A percentile compares a stretch with the other conserved stretches of the same genome.
These are phyloP conservation scores for Lophius americanus DNA, from an alignment of 2,797 vertebrate species.

Conservation along the genomic window DNA sequence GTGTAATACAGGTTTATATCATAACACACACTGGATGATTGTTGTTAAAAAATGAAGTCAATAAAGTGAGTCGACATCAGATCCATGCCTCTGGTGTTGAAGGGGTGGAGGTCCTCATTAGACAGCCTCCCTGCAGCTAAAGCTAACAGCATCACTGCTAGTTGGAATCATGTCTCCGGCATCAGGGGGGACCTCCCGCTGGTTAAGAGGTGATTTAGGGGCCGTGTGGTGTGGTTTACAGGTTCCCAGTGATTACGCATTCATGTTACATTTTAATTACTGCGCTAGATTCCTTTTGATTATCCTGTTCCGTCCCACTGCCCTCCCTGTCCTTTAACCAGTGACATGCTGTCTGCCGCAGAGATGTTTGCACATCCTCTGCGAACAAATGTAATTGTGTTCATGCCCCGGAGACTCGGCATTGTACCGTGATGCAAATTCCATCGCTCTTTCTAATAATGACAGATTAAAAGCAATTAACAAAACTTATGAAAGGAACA, in stretches of 20 bases:
- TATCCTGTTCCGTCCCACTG: slow-evolving; percentile 64
- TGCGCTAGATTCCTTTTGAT: slow-evolving; percentile 68
- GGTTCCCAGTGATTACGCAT: slow-evolving; percentile 62
- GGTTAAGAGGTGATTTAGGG: slow-evolving; percentile 58
- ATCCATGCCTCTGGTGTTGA: slow-evolving; percentile 19
- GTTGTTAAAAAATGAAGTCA: not conserved
- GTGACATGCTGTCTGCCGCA: slow-evolving; percentile 68
- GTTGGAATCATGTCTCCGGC: slow-evolving; percentile 29
- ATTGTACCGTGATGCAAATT: slow-evolving; percentile 73
- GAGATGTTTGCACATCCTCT: slow-evolving; percentile 69
- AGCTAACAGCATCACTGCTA: slow-evolving; percentile 29
- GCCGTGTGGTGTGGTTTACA: slow-evolving; percentile 21
- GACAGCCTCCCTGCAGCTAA: slow-evolving; percentile 40
- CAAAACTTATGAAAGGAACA: slow-evolving; percentile 48
- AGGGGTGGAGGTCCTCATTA: slow-evolving; percentile 46
- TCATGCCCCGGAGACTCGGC: slow-evolving; percentile 61
- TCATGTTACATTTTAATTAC: slow-evolving; percentile 80
- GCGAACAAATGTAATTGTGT: slow-evolving; percentile 74
- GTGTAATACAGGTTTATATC: too few relatives aligned
- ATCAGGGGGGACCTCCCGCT: slow-evolving; percentile 49
- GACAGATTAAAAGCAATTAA: slow-evolving; percentile 78
- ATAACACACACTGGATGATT: not conserved
- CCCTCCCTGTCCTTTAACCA: slow-evolving; percentile 70
- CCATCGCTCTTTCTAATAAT: slow-evolving; percentile 72
- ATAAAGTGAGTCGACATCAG: slow-evolving; percentile 4